Percentiles rank a stretch among this genome's conserved stretches.
Conservation (phyloP, 35 echinoderm and acorn worm genomes). For the Lytechinus pictus region DNA sequence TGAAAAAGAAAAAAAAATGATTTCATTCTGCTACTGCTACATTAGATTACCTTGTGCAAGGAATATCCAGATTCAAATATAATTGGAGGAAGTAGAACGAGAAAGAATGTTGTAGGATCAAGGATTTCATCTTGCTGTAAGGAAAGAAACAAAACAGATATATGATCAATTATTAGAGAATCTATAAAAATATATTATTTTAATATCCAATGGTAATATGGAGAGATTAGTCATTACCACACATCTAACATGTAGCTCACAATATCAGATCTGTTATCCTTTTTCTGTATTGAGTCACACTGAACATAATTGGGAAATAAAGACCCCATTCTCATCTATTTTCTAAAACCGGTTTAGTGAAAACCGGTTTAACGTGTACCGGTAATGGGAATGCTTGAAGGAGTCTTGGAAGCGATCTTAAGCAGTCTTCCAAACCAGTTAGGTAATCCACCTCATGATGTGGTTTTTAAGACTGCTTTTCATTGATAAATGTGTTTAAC, state of each 20-base stretch:
- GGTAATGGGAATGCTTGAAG: background rate
- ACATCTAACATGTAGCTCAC: too few species aligned
- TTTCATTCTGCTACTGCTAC: background rate
- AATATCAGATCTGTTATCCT: too few species aligned
- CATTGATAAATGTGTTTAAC: too few species aligned
- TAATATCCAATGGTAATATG: background rate
- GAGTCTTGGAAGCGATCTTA: too few species aligned
- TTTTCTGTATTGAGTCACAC: too few species aligned
- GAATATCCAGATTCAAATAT: constrained; percentile 99
- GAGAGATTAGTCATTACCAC: background rate
- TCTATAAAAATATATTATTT: background rate
- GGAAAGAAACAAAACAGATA: background rate
- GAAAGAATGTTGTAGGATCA: constrained; percentile 91
- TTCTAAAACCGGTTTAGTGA: background rate
- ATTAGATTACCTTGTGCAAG: constrained; percentile 84
- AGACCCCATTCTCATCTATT: too few species aligned
- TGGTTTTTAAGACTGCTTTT: too few species aligned
- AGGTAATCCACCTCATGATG: too few species aligned
- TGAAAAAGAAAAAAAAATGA: too few species aligned
- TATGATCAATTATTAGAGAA: background rate
- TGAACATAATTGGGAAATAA: too few species aligned
- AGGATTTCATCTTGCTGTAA: constrained; percentile 94
- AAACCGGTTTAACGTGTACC: background rate
- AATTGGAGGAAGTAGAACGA: constrained; percentile 87
- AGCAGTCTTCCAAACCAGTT: too few species aligned